These are phyloP conservation scores for Ormyrus thymus DNA, from an alignment of 2,888 invertebrate genomes.

Conservation along the genomic window DNA sequence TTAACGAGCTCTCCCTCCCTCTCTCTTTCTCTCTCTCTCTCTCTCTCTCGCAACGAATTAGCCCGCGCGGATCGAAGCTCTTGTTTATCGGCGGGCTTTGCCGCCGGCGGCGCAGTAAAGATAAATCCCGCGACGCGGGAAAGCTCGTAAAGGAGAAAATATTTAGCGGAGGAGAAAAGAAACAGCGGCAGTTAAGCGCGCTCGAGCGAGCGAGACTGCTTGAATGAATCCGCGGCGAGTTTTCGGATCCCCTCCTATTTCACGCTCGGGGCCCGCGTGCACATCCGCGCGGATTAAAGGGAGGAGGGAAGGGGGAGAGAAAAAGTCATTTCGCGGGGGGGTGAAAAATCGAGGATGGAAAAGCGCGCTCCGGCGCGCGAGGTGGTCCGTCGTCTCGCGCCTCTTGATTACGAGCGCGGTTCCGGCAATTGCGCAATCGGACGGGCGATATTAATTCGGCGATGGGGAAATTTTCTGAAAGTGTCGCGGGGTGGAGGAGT, in stretches of 20 bases:
- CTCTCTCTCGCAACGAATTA: no score
- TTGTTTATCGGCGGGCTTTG: not conserved
- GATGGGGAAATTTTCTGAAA: no score
- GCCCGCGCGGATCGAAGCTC: no score
- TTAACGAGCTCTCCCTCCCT: no score
- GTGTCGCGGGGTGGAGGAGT: no score
- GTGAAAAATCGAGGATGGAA: not conserved
- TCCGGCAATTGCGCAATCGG: no score
- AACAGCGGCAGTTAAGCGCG: conserved; percentile 9
- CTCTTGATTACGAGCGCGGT: no score
- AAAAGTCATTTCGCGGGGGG: conserved; percentile 25
- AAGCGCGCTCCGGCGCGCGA: not conserved
- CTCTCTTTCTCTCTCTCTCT: no score
- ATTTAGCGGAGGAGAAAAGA: not conserved
- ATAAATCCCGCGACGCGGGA: no score
- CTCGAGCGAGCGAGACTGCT: conserved; percentile 8
- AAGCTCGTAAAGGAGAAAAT: not conserved
- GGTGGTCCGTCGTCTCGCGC: no score
- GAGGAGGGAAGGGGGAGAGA: not conserved
- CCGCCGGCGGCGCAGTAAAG: no score
- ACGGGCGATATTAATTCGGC: no score
- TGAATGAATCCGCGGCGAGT: not conserved
- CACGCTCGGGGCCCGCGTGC: not conserved
- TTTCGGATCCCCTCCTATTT: not conserved
- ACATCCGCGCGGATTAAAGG: not conserved